Conservation (phyloP, 2,113 vertebrate genomes). For the Bettongia penicillata region DNA sequence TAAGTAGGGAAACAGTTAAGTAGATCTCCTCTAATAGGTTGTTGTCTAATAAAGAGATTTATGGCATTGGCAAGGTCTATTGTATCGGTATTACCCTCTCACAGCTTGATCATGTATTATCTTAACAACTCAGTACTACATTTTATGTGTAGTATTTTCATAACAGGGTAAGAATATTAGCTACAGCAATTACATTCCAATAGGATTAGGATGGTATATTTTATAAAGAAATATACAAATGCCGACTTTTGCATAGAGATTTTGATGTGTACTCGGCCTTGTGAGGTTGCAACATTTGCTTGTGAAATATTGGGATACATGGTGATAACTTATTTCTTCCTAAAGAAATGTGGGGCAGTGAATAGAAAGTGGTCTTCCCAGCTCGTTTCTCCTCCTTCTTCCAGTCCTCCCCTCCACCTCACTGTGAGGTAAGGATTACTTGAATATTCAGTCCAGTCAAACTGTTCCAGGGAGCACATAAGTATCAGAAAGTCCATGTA, state of each 20-base stretch:
- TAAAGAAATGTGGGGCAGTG: constrained; percentile 54
- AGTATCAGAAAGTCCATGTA: constrained; percentile 46
- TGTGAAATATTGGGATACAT: constrained; percentile 59
- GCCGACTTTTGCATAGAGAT: constrained; percentile 36
- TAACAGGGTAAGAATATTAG: constrained; percentile 86
- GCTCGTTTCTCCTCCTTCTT: constrained; percentile 44
- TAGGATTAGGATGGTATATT: constrained; percentile 87
- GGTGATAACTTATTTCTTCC: constrained; percentile 61
- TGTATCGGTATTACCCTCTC: constrained; percentile 86
- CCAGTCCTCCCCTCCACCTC: neutral
- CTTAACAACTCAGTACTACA: constrained; percentile 84
- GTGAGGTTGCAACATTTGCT: constrained; percentile 70
- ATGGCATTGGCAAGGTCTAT: constrained; percentile 83
- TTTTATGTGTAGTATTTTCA: constrained; percentile 85
- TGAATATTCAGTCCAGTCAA: constrained; percentile 64
- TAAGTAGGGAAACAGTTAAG: constrained; percentile 84
- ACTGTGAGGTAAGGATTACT: constrained; percentile 73
- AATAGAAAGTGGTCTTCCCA: constrained; percentile 55
- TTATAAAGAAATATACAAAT: constrained; percentile 70
- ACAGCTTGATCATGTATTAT: constrained; percentile 86
- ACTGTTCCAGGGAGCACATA: neutral
- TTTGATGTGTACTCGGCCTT: constrained; percentile 65
- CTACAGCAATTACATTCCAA: constrained; percentile 89
- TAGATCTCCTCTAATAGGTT: constrained; percentile 82
- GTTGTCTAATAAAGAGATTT: constrained; percentile 87